Evolutionary conservation across 1,140 invertebrate species (phyloP), one percentile per base, ranked within the genome.

Genomic region (Archivesica marissinica): DNA sequence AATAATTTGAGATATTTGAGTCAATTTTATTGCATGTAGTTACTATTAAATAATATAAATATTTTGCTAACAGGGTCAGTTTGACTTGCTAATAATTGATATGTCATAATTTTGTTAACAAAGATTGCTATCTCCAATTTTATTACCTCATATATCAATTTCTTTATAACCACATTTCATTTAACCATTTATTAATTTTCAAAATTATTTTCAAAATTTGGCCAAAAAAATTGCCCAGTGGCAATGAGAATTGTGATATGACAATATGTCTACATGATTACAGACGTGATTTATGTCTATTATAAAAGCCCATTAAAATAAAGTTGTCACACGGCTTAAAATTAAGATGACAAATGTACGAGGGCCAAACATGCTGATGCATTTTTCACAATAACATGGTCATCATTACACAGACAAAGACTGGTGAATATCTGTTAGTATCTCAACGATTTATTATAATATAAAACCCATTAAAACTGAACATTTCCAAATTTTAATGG

Each of bases 61-160:
- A 33, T 54, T 56, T 52, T 30, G 9, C 50, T 75, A 61, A 61
- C 11, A 61, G 30, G 74, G 74, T 39, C 74, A 56, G 7, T 30
- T 76, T 38, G 54, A 47, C 66, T 72, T 33, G 9, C 33, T 47
- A 44, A 72, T 72, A 72, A 72, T 72, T 72, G 41, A 44, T 47
- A 72, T 72, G 68, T 72, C 68, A 72, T 72, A 72, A 72, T 41
- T 52, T 52, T 72, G 68, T 72, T 20, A 13, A 30, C 11, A 68
- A 64, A 70, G 68, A 72, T 72, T 25, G 68, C 33, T 47, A 72
- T 72, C 68, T 50, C 2, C n/a, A 52, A 11, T 50, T 56, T 56
- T 38, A 72, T 72, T 72, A 72, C 41, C 68, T 33, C n/a, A 72
- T 50, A 52, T 28, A 25, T 72, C 68, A 72, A 47, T 50, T 41